A percentile compares a stretch with the other conserved stretches of the same genome.
phyloP scores from a whole-genome alignment of 2,888 invertebrate genomes.

The Mystacides longicornis region DNA sequence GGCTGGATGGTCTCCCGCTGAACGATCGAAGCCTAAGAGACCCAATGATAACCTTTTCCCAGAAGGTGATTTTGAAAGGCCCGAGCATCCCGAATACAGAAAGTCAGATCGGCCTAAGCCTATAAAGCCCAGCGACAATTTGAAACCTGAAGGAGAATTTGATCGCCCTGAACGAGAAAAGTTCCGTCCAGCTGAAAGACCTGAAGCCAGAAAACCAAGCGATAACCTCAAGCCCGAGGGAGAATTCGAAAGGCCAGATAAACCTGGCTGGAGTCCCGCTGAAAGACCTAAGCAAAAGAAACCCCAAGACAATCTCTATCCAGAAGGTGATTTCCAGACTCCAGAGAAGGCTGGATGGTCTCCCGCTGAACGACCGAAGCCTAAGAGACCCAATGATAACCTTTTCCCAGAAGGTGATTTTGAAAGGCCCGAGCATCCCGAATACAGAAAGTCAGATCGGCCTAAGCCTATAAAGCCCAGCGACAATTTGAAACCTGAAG shows the following conservation, averaged over 20 bases:
- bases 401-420: conserved; percentile 43
- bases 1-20: conserved; percentile 37
- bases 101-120: conserved; percentile 47
- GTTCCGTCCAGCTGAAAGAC: conserved; percentile 41
- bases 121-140: conserved; percentile 48
- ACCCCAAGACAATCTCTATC: conserved; percentile 41
- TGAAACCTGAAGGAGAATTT: conserved; percentile 45
- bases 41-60: conserved; percentile 44
- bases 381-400: conserved; percentile 43
- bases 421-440: conserved; percentile 33
- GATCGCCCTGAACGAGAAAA: conserved; percentile 33
- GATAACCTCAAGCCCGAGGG: conserved; percentile 48
- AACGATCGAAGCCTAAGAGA: conserved; percentile 30
- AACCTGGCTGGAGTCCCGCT: conserved; percentile 37
- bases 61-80: conserved; percentile 51
- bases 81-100: conserved; percentile 37
- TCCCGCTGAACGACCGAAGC: conserved; percentile 45
- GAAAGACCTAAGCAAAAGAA: conserved; percentile 36
- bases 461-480: conserved; percentile 37
- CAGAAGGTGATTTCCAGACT: conserved; percentile 41
- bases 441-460: conserved; percentile 35
- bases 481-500: conserved; percentile 49
- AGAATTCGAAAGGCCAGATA: conserved; percentile 37
- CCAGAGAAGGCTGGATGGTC: conserved; percentile 39
- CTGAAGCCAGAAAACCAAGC: conserved; percentile 35